Percentiles rank a stretch among this genome's conserved stretches.
phyloP scores from a whole-genome alignment of 2,113 vertebrate species.

The Procavia capensis region DNA sequence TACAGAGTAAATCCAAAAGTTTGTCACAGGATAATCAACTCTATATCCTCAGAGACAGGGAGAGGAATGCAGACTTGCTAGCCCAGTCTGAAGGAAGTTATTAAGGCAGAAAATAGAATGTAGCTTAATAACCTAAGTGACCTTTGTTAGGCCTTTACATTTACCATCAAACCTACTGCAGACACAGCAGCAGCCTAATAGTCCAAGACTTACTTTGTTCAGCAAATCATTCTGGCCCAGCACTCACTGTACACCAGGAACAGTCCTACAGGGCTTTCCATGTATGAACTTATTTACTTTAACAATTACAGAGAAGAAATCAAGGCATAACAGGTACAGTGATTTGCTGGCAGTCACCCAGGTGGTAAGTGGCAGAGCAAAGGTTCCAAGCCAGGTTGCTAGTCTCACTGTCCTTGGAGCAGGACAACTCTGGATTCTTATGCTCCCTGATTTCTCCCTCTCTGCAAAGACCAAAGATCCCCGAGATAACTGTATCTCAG shows the following conservation, averaged over 20 bases:
- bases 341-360: neutral
- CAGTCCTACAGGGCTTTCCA: neutral
- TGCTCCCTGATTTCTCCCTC: neutral
- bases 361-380: neutral
- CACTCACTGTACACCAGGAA: too few species aligned
- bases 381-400: neutral
- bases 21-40: too few species aligned
- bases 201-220: neutral
- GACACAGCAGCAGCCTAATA: neutral
- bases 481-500: neutral
- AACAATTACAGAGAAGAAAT: neutral
- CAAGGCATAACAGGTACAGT: neutral
- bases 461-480: neutral
- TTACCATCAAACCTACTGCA: too few species aligned
- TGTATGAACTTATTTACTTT: neutral
- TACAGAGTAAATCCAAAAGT: too few species aligned
- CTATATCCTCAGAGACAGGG: too few species aligned
- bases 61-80: too few species aligned
- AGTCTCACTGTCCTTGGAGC: rapidly evolving
- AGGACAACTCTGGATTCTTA: neutral
- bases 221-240: neutral
- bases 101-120: too few species aligned
- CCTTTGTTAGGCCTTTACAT: too few species aligned
- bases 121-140: too few species aligned
- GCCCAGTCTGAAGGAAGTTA: too few species aligned